Conservation (phyloP, 2,888 invertebrate genomes). For the Meteorus cinctellus region DNA sequence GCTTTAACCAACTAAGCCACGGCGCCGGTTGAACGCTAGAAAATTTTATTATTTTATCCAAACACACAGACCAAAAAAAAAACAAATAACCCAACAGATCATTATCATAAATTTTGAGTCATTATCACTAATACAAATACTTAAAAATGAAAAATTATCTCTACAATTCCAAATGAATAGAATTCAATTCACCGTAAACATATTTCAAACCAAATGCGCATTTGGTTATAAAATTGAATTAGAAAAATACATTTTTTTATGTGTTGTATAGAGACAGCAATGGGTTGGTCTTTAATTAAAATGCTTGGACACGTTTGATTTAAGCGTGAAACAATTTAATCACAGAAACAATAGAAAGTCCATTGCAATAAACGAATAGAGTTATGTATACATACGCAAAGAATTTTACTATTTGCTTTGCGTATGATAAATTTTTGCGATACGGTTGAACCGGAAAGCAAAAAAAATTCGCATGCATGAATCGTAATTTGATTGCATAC, state of each 20-base stretch:
- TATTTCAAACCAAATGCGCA: not conserved
- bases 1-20: constrained; percentile 88
- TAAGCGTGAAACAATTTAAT: constrained; percentile 7
- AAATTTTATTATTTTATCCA: too few species aligned
- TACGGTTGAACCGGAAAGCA: not conserved
- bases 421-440: not conserved
- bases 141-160: not conserved
- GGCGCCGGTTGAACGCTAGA: constrained; percentile 72
- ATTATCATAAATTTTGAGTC: not conserved
- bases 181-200: constrained; percentile 1
- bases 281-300: not conserved
- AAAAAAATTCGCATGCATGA: constrained; percentile 1
- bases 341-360: constrained; percentile 11
- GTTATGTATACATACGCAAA: not conserved
- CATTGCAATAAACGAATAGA: not conserved
- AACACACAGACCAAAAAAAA: not conserved
- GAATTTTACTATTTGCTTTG: not conserved
- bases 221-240: not conserved
- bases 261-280: not conserved
- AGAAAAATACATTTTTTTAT: not conserved
- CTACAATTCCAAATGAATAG: not conserved
- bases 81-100: not conserved
- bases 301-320: constrained; percentile 1
- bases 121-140: not conserved
- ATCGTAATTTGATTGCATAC: constrained; percentile 2